A percentile compares a stretch with the other conserved stretches of the same genome.
phyloP scores from a whole-genome alignment of 2,888 invertebrate genomes.

The Hyposoter dolosus region DNA sequence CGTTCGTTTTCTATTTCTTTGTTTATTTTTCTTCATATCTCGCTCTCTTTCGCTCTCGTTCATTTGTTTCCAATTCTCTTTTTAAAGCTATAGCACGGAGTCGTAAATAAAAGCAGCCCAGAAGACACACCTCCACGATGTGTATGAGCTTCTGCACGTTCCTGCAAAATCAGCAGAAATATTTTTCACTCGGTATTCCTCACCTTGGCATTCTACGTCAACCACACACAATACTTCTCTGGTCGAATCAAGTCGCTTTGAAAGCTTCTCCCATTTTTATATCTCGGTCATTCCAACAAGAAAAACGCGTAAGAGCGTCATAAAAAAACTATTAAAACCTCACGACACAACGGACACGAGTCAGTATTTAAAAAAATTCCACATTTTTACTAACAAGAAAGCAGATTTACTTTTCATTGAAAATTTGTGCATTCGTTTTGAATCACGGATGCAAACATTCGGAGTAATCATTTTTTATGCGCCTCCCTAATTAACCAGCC shows the following conservation, averaged over 20 bases:
- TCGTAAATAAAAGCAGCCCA: constrained; percentile 49
- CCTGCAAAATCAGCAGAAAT: constrained; percentile 46
- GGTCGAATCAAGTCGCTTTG: constrained; percentile 11
- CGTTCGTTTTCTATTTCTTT: constrained; percentile 61
- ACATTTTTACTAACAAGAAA: background rate
- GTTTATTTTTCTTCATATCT: background rate
- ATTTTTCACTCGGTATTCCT: constrained; percentile 14
- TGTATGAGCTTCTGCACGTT: constrained; percentile 20
- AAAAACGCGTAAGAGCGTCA: constrained; percentile 20
- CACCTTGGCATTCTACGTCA: background rate
- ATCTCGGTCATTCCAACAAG: constrained; percentile 6
- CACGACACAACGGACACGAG: background rate
- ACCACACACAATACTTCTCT: constrained; percentile 18
- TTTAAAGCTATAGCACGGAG: background rate
- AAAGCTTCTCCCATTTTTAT: constrained; percentile 10
- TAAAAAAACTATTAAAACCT: background rate
- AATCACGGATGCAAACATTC: background rate
- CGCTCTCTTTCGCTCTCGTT: background rate
- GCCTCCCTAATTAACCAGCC: background rate
- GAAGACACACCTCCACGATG: background rate
- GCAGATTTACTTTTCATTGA: background rate
- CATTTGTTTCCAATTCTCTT: background rate
- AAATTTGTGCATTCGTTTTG: background rate
- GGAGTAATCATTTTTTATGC: background rate
- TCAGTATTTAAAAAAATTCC: background rate